Evolutionary conservation across 2,113 vertebrate species (phyloP), one percentile per base, ranked within the genome.

Genomic region (Trochalopteron elliotii): DNA sequence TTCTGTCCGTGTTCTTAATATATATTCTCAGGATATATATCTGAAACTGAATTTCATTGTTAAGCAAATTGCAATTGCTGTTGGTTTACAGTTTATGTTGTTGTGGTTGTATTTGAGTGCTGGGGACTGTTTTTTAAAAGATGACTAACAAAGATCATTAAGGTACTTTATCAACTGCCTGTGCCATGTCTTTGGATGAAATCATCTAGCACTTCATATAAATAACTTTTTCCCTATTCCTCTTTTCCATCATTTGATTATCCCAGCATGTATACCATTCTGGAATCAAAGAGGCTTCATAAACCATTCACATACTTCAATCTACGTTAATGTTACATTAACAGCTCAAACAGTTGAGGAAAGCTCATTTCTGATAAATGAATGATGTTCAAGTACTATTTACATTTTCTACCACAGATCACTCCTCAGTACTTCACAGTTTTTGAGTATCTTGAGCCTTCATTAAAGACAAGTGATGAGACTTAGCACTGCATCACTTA

Each of bases 171-270:
- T 27, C 56, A 92, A 71, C 2, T 30, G 15, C 4, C 25, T 65
- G 28, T 25, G 27, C 42, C 21, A 18, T 30, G 5, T 27, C 45
- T 93, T 79, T 45, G 35, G 10, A 81, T 10, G 19, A 74, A 81
- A 56, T 44, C 9, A 69, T 71, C 60, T 22, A 80, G 55, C 17
- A 71, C 3, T 91, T 44, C 31, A 8, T 15, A 20, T 14, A 71
- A 78, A 17, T 37, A 72, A 55, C 27, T 63, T 53, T 75, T 56
- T 20, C n/a, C 16, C 50, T 49, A 56, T 28, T 90, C 82, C 44
- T 83, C 79, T 77, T 37, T 85, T 42, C 55, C 15, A 70, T 47
- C 35, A 77, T 63, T 81, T 88, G 71, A 90, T 91, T 94, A 88
- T 35, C 64, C 37, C 75, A 92, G 79, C 47, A 88, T 7, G 31